Evolutionary conservation across 2,113 vertebrate species (phyloP), one percentile per base, ranked within the genome.

Genomic region (Stigmatopora nigra): DNA sequence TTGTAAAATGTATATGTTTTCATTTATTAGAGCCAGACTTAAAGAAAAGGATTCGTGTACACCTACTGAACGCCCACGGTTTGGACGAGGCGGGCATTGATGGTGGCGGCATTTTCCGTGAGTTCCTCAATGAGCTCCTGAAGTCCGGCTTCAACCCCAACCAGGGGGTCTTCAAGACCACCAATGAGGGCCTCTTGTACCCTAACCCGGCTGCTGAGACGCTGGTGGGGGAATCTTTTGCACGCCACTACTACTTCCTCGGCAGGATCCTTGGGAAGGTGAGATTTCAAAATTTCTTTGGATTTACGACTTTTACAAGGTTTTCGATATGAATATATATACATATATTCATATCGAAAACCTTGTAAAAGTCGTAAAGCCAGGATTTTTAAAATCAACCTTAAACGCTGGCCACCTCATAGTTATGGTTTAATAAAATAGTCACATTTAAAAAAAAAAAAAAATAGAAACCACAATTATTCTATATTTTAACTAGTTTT

Each of bases 261-360:
- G 97, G 97, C 76, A 91, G 95, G 72, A 98, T 99, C 87, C 93
- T 99, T 2, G 97, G 97, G 75, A 99, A 99, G 94, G 97, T 99
- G 87, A 91, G 82, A n/a, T 8, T 44, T 4, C 4, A 52, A 60
- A 60, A 36, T 22, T 22, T 10, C 5, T 19, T 16, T 55, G 11
- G 4, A 19, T 19, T 55, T 55, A 9, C 1, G 3, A 19, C 2
- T 8, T n/a, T n/a, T 55, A 20, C 19, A 19, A 53, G 25, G 25
- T 31, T 31, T 31, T 31, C 25, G 25, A 22, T 22, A 19, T 22
- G 51, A 9, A 53, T 0, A 31, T 31, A 3, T 31, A 31, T 31
- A 31, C 3, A 31, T 3, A 31, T 31, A 0, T 53, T 9, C 51
- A 22, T 19, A 22, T 22, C 25, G 25, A 31, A 31, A 31, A 31